These are phyloP conservation scores for Spilogale gracilis DNA, from an alignment of 2,113 vertebrate genomes.

Conservation along the genomic window DNA sequence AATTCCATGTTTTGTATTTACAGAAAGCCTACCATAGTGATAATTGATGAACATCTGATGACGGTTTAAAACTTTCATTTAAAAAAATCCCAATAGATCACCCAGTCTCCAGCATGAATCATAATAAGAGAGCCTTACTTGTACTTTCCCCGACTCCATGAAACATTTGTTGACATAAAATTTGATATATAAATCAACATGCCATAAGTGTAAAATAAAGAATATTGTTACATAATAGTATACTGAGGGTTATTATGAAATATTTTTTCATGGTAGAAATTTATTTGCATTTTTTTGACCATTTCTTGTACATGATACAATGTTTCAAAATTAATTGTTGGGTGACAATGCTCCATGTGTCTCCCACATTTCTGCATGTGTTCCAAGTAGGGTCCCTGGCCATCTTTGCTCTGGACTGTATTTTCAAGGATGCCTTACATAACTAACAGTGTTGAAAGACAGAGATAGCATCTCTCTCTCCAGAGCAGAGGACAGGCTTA, in stretches of 20 bases:
- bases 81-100: background rate
- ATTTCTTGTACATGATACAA: background rate
- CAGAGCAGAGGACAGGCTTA: background rate
- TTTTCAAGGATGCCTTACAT: background rate
- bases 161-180: background rate
- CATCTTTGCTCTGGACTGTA: background rate
- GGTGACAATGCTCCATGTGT: background rate
- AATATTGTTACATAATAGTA: background rate
- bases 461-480: background rate
- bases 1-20: background rate
- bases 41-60: background rate
- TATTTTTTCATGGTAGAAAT: background rate
- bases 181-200: background rate
- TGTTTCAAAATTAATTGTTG: constrained; percentile 13
- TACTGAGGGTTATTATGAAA: background rate
- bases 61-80: background rate
- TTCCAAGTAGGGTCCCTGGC: background rate
- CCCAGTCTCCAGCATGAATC: constrained; percentile 6
- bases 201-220: background rate
- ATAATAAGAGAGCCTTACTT: background rate
- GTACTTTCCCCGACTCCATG: background rate
- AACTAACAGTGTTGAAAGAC: background rate
- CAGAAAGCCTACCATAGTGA: background rate
- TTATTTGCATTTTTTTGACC: constrained; percentile 5
- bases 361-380: background rate